phyloP scores from a whole-genome alignment of 2,113 vertebrate species.

The Malaclemys terrapin region DNA sequence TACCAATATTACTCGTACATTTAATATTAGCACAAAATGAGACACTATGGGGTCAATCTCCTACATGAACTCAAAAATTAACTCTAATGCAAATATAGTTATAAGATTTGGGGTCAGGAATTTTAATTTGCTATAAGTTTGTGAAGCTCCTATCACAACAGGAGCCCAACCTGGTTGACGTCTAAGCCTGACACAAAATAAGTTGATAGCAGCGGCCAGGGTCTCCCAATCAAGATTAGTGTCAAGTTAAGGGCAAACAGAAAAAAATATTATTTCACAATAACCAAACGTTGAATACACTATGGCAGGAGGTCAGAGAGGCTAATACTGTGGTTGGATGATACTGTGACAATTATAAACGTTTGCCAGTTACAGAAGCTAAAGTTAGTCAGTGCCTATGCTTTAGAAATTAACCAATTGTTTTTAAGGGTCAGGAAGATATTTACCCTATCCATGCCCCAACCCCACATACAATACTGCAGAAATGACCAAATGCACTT shows the following conservation, averaged over 20 bases:
- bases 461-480: neutral
- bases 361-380: neutral
- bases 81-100: neutral
- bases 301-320: neutral
- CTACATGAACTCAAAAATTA: neutral
- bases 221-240: neutral
- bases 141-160: neutral
- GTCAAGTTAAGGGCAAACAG: neutral
- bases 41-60: neutral
- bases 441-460: neutral
- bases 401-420: neutral
- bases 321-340: neutral
- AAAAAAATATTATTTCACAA: neutral
- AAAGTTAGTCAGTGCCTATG: slow-evolving; percentile 7
- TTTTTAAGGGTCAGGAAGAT: neutral
- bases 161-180: neutral
- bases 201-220: neutral
- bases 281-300: neutral
- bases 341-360: neutral
- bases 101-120: neutral
- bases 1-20: neutral
- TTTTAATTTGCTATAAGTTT: neutral
- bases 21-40: neutral
- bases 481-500: neutral
- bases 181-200: neutral